Percentiles rank a stretch among this genome's conserved stretches.
Evolutionary conservation across 2,888 invertebrate species (phyloP).

Genomic region (Melitaea athalia): DNA sequence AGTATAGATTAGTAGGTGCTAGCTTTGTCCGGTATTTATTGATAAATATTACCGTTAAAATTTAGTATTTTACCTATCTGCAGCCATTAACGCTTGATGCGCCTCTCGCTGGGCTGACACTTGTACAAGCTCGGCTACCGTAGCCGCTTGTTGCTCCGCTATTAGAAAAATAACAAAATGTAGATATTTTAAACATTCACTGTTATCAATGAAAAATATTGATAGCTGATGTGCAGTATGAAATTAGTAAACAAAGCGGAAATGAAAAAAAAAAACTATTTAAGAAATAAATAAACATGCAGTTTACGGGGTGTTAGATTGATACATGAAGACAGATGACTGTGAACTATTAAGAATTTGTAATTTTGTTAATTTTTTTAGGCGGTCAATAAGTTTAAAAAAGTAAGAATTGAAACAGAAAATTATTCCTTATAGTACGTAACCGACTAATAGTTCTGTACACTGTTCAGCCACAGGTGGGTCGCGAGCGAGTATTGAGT

Average conservation of each 20-base stretch:
- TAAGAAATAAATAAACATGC: not conserved
- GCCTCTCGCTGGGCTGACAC: conserved; percentile 70
- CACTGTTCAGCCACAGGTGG: too few species aligned
- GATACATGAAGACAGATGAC: not conserved
- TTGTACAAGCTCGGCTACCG: conserved; percentile 72
- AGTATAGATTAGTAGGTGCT: too few species aligned
- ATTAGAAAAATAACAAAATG: conserved; percentile 15
- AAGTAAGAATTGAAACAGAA: too few species aligned
- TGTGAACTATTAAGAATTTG: too few species aligned
- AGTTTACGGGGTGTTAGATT: not conserved
- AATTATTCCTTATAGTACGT: too few species aligned
- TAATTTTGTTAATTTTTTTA: too few species aligned
- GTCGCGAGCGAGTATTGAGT: too few species aligned
- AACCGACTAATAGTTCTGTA: too few species aligned
- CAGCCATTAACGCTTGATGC: conserved; percentile 68
- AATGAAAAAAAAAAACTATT: not conserved
- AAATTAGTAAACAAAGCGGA: not conserved
- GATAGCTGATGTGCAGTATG: not conserved
- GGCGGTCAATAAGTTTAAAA: too few species aligned
- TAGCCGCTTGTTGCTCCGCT: conserved; percentile 76
- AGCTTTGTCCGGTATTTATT: not conserved
- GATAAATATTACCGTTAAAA: conserved; percentile 4
- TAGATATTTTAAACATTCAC: not conserved
- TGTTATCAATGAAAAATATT: too few species aligned
- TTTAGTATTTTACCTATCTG: conserved; percentile 59